These are phyloP conservation scores for Eidolon helvum DNA, from an alignment of 2,113 vertebrate genomes.

Conservation along the genomic window DNA sequence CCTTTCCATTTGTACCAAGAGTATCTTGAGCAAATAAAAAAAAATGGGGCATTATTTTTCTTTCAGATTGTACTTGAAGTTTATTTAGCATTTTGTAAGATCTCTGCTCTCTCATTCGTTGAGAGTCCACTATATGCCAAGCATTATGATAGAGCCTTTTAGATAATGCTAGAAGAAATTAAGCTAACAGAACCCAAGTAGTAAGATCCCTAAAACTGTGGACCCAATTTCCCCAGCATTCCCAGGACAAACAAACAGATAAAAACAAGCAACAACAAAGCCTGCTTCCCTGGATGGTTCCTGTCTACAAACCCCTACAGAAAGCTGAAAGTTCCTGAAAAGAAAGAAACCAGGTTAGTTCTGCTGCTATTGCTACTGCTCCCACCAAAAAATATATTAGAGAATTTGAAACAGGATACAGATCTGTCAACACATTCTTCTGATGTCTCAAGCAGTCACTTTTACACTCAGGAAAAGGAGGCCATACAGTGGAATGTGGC, in stretches of 20 bases:
- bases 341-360: background rate
- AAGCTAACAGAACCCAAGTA: background rate
- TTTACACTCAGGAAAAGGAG: background rate
- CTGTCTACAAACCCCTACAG: background rate
- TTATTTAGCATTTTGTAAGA: conserved; percentile 20
- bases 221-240: background rate
- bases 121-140: background rate
- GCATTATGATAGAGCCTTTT: background rate
- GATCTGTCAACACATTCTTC: conserved; percentile 5
- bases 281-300: background rate
- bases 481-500: background rate
- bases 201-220: background rate
- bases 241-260: background rate
- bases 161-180: background rate
- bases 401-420: conserved; percentile 9
- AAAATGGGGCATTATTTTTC: background rate
- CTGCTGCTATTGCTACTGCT: background rate
- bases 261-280: background rate
- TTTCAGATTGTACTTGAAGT: background rate
- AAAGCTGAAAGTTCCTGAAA: background rate
- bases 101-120: background rate
- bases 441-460: conserved; percentile 15
- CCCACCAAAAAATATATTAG: background rate
- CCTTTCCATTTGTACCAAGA: conserved; percentile 25
- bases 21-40: conserved; percentile 12